Evolutionary conservation across 92 coral and sea anemone species (phyloP), one percentile per base, ranked within the genome.

Genomic region (Plumapathes pennacea): DNA sequence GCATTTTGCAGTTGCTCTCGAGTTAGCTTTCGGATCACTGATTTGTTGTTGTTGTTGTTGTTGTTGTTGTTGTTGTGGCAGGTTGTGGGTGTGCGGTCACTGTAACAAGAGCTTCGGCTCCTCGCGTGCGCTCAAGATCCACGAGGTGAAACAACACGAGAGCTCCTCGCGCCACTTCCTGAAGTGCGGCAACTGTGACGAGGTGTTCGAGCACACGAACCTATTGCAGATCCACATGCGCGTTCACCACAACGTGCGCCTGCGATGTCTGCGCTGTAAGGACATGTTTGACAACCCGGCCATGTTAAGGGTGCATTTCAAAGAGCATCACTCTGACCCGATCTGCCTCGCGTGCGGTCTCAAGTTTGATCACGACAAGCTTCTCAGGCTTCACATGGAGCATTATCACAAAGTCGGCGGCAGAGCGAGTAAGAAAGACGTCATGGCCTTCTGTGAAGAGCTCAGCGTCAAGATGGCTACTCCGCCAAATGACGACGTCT

Each of bases 201-300:
- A 86, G 74, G 85, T 82, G 29, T 86, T 86, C 62, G 95, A 86
- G 15, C 95, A 86, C 54, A 68, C 90, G 41, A 86, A 86, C 60
- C 65, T 86, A 32, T 73, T 86, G 21, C 89, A 86, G 73, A 86
- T 86, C 29, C 95, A 86, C 65, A 82, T 86, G 89, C 65, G 67
- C 6, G 88, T 81, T 25, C 83, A 82, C 29, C 89, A 82, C 50
- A 76, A 82, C 44, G 73, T 82, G 38, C 74, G 83, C 70, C 86
- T 87, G 42, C 96, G 85, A 30, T 87, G 96, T 57, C 90, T 90
- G 5, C 86, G 84, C 48, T 87, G 96, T 30, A 83, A 83, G 33
- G 90, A 84, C 50, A 64, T 80, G 19, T 84, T 84, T 51, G 90
- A 83, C 38, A 86, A 84, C 38, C 90, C 90, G 0, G 72, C 70